phyloP scores from a whole-genome alignment of 2,888 invertebrate genomes.

The Ctena decussata region DNA sequence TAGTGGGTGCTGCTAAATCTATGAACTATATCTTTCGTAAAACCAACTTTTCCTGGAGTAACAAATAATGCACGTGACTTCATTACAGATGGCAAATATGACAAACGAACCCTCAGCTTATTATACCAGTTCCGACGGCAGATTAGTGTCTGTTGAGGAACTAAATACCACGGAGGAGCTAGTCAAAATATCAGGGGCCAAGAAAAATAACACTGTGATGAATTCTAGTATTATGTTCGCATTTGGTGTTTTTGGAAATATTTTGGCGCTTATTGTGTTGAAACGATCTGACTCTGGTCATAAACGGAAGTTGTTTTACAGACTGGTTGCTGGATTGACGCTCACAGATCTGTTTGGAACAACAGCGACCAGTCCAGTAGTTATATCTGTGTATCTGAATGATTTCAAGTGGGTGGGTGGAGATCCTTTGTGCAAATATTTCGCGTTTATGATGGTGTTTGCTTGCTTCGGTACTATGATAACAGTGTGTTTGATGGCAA shows the following conservation, averaged over 20 bases:
- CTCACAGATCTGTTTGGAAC: conserved; percentile 86
- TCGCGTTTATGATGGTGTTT: conserved; percentile 86
- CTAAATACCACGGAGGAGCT: conserved; percentile 32
- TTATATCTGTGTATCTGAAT: conserved; percentile 81
- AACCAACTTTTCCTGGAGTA: too few relatives aligned
- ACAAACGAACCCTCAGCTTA: conserved; percentile 15
- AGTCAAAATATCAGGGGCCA: conserved; percentile 39
- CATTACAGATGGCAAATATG: conserved; percentile 26
- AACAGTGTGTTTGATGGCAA: conserved; percentile 86
- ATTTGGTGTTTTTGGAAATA: conserved; percentile 84
- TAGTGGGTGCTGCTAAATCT: too few relatives aligned
- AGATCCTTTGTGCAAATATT: conserved; percentile 82
- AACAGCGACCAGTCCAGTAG: conserved; percentile 82
- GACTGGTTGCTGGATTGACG: conserved; percentile 85
- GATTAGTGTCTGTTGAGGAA: neutral
- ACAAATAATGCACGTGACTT: neutral
- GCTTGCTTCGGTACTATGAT: conserved; percentile 84
- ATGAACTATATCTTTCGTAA: too few relatives aligned
- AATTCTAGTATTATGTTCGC: conserved; percentile 78
- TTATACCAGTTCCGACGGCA: neutral
- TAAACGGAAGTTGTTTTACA: conserved; percentile 85
- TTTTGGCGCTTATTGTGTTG: conserved; percentile 84
- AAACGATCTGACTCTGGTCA: conserved; percentile 78
- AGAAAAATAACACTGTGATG: conserved; percentile 64
- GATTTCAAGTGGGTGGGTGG: conserved; percentile 83